Evolutionary conservation across 1,140 invertebrate species (phyloP), one percentile per base, ranked within the genome.

Genomic region (Brachionus plicatilis): DNA sequence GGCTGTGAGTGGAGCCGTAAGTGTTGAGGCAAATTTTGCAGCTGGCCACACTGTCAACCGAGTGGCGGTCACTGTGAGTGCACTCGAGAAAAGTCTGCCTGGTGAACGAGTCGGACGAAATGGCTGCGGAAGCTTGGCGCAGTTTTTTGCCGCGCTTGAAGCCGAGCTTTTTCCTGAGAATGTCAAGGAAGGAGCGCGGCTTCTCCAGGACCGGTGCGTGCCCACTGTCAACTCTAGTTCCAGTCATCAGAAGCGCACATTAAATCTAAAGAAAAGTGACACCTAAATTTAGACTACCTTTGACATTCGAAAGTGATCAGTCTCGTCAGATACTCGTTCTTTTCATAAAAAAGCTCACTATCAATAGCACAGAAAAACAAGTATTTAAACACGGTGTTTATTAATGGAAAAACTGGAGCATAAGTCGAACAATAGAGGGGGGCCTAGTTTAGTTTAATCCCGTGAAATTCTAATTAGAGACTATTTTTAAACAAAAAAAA

Each of bases 11-110:
- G 9, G 50, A 56, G 12, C 56, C 45, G 12, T 65, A 82, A 17
- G 37, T 82, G n/a, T 82, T 68, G 1, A 82, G 29, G 43, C 79
- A 82, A 43, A 82, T 82, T 82, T 60, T 82, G 60, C 79, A 82
- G 29, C 11, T 50, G 14, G 72, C 9, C 9, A n/a, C 43, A 17
- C 6, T 50, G 14, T 50, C 27, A 50, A 50, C 24, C 9, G 72
- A 76, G 17, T 47, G 14, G 4, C 33, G 2, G 14, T 72, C 29
- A 17, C 33, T 17, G 14, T 20, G 29, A 33, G 5, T 7, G 6
- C 33, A 37, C 33, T 37, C 17, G 7, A 72, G 12, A 43, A 43
- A 72, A 41, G 68, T 72, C 6, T 72, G 33, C 12, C 41, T 72
- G 29, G 66, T 68, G 27, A 68, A 14, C 9, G 68, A 72, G 7